Evolutionary conservation across 2,797 vertebrate genomes (phyloP), one percentile per base, ranked within the genome.

Genomic region (Silurus lanzhouensis): DNA sequence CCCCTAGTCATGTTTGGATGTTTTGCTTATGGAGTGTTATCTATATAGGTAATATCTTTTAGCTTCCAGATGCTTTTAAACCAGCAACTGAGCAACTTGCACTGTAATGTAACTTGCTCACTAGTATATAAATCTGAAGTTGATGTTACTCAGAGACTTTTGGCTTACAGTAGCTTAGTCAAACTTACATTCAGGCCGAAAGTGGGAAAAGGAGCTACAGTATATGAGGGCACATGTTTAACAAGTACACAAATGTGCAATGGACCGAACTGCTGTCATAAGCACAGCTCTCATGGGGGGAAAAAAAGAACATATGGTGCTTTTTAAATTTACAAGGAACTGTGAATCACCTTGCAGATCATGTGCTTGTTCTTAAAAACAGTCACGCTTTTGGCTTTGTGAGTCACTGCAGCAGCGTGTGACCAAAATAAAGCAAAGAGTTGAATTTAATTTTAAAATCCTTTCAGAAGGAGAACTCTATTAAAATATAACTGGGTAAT

Each of bases 191-290:
- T 46, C 10, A 58, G 31, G 61, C n/a, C 38, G 27, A 52, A 66
- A 31, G 15, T 66, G 25, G 25, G 17, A 68, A 57, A 17, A 10
- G 61, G 15, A n/a, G 58, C 27, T 93, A 88, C 76, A 87, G 13
- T 38, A 38, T 38, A 38, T 38, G 64, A 88, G 72, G 92, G 89
- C 86, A 94, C 90, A 87, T 94, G 93, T 88, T 91, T 92, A 91
- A 85, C 89, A 91, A 91, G 92, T 93, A 91, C 71, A 91, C 85
- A 91, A 89, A 89, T 91, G 89, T 90, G 81, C 85, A 86, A 71
- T 84, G 86, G 87, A 91, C 89, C 87, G 91, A 84, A 88, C 89
- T 77, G 83, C 87, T 94, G 90, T 93, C 92, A 94, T 84, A 92
- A 92, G 91, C 89, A 90, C 61, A 91, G 85, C 80, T 89, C 84